Conservation (phyloP, 2,888 invertebrate species). For the Cheilosia impressa region DNA sequence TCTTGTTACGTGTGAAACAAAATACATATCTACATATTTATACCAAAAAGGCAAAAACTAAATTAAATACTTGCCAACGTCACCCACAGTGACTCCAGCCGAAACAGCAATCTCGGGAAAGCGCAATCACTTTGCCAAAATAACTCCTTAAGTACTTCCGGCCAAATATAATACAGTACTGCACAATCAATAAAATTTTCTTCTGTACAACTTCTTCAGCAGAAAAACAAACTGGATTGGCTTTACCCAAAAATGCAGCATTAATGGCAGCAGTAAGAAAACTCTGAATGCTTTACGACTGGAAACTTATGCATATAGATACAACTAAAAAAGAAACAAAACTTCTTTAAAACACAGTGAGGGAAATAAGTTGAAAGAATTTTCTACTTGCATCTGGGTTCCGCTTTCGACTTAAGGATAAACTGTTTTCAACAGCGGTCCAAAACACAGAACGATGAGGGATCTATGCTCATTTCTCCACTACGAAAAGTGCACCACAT, state of each 20-base stretch:
- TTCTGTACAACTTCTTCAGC: slow-evolving; percentile 24
- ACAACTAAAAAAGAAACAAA: slow-evolving; percentile 41
- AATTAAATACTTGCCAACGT: background rate
- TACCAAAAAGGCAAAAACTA: too few relatives aligned
- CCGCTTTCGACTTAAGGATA: slow-evolving; percentile 42
- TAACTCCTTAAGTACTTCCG: slow-evolving; percentile 55
- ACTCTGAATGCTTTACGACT: slow-evolving; percentile 9
- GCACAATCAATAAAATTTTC: slow-evolving; percentile 43
- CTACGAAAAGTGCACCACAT: slow-evolving; percentile 35
- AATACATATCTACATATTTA: too few relatives aligned
- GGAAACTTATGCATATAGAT: slow-evolving; percentile 26
- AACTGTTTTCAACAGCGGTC: slow-evolving; percentile 35
- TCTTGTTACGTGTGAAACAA: too few relatives aligned
- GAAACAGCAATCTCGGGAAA: slow-evolving; percentile 18
- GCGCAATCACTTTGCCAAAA: slow-evolving; percentile 53
- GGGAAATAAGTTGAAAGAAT: slow-evolving; percentile 26
- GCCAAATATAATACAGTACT: slow-evolving; percentile 41
- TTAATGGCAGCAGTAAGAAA: slow-evolving; percentile 31
- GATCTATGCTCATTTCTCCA: slow-evolving; percentile 47
- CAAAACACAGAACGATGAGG: slow-evolving; percentile 32
- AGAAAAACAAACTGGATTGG: slow-evolving; percentile 28
- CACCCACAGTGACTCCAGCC: background rate
- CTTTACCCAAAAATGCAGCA: slow-evolving; percentile 21
- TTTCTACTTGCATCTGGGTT: slow-evolving; percentile 56
- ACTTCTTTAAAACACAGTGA: slow-evolving; percentile 23